Conservation (phyloP, 2,888 invertebrate species). For the Sarcophaga carnaria region DNA sequence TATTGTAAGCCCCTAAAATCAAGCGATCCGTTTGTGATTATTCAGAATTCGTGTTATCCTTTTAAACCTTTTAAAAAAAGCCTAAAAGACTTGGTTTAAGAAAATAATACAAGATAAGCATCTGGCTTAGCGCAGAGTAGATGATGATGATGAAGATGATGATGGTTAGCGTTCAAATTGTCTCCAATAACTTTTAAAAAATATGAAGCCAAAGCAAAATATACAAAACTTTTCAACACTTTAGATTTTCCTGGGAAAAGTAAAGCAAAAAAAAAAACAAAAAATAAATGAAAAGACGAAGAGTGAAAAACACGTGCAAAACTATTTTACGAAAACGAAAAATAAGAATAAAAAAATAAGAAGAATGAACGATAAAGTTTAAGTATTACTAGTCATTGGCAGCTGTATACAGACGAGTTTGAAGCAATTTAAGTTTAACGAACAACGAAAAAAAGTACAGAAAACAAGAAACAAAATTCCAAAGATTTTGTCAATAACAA, state of each 20-base stretch:
- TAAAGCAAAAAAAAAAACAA: background rate
- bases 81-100: no score
- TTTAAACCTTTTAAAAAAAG: no score
- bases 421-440: slow-evolving; percentile 63
- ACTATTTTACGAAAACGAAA: slow-evolving; percentile 65
- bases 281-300: background rate
- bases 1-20: background rate
- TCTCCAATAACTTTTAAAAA: slow-evolving; percentile 59
- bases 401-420: slow-evolving; percentile 62
- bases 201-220: slow-evolving; percentile 56
- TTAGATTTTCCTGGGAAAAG: slow-evolving; percentile 11
- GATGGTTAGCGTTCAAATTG: slow-evolving; percentile 16
- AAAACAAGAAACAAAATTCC: background rate
- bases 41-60: no score
- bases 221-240: slow-evolving; percentile 66
- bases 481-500: background rate
- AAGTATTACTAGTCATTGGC: slow-evolving; percentile 66
- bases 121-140: no score
- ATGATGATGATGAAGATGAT: no score
- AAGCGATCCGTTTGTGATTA: no score
- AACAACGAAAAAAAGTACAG: background rate
- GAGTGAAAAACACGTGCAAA: slow-evolving; percentile 56
- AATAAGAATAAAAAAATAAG: slow-evolving; percentile 36
- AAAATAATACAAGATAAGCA: no score
- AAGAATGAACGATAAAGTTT: slow-evolving; percentile 54